Conservation (phyloP, 2,797 vertebrate species). For the Sebastes hopkinsi region DNA sequence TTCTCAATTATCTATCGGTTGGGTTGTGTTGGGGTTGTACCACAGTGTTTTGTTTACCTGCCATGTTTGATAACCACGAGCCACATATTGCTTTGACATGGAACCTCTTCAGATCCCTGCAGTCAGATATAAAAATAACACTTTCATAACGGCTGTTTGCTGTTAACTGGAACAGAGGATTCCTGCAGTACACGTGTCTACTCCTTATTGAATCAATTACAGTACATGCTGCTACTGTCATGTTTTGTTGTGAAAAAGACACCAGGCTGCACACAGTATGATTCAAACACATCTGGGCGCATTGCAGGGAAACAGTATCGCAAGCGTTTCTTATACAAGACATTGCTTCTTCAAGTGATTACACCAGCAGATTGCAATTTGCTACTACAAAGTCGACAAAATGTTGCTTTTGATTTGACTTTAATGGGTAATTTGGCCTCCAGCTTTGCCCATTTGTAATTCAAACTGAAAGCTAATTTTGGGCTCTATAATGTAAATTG, state of each 20-base stretch:
- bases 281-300: background rate
- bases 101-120: slow-evolving; percentile 13
- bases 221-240: background rate
- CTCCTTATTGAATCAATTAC: background rate
- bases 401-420: slow-evolving; percentile 21
- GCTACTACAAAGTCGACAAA: background rate
- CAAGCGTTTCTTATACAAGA: background rate
- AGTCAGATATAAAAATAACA: slow-evolving; percentile 32
- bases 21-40: background rate
- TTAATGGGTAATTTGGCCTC: slow-evolving; percentile 27
- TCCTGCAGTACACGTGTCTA: slow-evolving; percentile 1
- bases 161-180: slow-evolving; percentile 23
- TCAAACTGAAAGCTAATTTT: slow-evolving; percentile 19
- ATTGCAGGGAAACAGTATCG: background rate
- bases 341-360: background rate
- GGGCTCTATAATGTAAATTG: background rate
- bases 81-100: slow-evolving; percentile 23
- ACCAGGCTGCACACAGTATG: background rate
- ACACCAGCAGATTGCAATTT: slow-evolving; percentile 7
- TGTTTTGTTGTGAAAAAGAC: slow-evolving; percentile 4
- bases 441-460: slow-evolving; percentile 12
- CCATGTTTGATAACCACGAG: slow-evolving; percentile 40
- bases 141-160: slow-evolving; percentile 42
- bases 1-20: slow-evolving; percentile 38
- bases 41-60: slow-evolving; percentile 43